These are phyloP conservation scores for Drosophila tani DNA, from an alignment of 1,140 invertebrate genomes.

Conservation along the genomic window DNA sequence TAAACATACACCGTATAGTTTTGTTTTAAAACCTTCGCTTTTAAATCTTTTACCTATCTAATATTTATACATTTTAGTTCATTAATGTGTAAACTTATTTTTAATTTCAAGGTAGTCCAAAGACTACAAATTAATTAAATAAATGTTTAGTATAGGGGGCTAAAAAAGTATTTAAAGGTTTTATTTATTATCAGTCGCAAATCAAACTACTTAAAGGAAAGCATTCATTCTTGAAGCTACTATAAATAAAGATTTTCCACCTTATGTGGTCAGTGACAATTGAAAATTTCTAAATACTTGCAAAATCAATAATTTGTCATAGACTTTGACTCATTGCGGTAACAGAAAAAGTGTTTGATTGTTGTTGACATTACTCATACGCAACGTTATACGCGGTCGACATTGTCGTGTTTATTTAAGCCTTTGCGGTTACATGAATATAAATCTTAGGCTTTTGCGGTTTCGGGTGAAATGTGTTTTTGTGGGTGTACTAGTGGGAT, in stretches of 20 bases:
- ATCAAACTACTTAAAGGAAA: background rate
- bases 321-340: constrained; percentile 49
- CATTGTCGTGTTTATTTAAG: constrained; percentile 38
- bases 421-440: constrained; percentile 54
- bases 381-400: constrained; percentile 39
- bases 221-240: background rate
- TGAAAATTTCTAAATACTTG: constrained; percentile 18
- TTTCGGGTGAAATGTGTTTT: constrained; percentile 16
- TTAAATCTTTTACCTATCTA: too few species aligned
- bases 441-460: constrained; percentile 60
- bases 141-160: too few species aligned
- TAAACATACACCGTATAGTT: too few species aligned
- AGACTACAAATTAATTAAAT: too few species aligned
- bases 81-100: too few species aligned
- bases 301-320: constrained; percentile 30
- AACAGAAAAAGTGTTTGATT: constrained; percentile 22
- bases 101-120: background rate
- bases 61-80: too few species aligned
- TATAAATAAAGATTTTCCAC: background rate
- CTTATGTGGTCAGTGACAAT: background rate
- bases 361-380: constrained; percentile 69
- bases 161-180: background rate
- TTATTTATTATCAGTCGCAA: background rate
- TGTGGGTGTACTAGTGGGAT: constrained; percentile 33
- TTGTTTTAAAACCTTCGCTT: too few species aligned